Evolutionary conservation across 2,888 invertebrate genomes (phyloP).

Genomic region (Toxonevra muliebris): DNA sequence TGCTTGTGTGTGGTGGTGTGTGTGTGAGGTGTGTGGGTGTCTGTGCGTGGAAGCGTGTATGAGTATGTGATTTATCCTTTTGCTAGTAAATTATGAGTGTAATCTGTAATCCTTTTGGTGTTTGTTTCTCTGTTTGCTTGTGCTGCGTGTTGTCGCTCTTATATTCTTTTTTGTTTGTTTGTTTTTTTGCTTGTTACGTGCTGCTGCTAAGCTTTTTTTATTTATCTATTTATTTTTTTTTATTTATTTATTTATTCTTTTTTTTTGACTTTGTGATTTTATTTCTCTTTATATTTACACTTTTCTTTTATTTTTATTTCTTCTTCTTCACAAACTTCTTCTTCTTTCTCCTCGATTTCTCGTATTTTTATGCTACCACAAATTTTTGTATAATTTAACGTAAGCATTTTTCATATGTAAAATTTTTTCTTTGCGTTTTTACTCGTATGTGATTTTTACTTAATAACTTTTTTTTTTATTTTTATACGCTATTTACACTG

Average conservation of each 20-base stretch:
- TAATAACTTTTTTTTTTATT: too few species aligned
- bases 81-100: constrained; percentile 43
- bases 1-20: constrained; percentile 36
- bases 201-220: constrained; percentile 1
- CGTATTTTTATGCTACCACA: constrained; percentile 22
- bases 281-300: constrained; percentile 30
- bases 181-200: constrained; percentile 13
- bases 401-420: constrained; percentile 15
- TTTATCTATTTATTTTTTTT: neutral
- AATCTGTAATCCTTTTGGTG: constrained; percentile 31
- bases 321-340: constrained; percentile 40
- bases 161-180: constrained; percentile 21
- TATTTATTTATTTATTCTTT: neutral
- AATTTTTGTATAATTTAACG: constrained; percentile 14
- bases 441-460: too few species aligned
- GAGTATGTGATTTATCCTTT: constrained; percentile 23
- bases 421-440: neutral
- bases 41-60: constrained; percentile 9
- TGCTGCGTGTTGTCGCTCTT: neutral
- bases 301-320: constrained; percentile 34
- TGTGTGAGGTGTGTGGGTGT: constrained; percentile 43
- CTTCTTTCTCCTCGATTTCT: constrained; percentile 21
- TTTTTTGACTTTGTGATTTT: constrained; percentile 3
- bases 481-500: too few species aligned
- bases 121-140: constrained; percentile 9